These are phyloP conservation scores for Setipinna tenuifilis DNA, from an alignment of 2,797 vertebrate species.

Conservation along the genomic window DNA sequence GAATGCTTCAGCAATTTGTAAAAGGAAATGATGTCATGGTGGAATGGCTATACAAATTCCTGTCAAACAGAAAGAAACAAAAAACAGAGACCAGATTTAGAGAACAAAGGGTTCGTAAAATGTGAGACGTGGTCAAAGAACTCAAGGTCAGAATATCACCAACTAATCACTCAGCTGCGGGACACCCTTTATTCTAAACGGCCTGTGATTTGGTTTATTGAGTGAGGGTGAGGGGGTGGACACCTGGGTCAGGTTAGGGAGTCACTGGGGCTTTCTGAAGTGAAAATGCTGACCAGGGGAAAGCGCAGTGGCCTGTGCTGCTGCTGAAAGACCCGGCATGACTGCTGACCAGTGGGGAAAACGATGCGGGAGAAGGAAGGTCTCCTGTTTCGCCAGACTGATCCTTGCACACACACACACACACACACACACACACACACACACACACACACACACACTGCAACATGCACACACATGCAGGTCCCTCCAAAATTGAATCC, in stretches of 20 bases:
- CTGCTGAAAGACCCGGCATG: neutral
- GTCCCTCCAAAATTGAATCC: neutral
- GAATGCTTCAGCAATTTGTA: constrained; percentile 14
- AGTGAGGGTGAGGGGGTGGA: neutral
- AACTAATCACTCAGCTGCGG: neutral
- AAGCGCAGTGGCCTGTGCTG: neutral
- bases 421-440: too few relatives aligned
- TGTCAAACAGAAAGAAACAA: neutral
- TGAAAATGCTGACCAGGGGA: neutral
- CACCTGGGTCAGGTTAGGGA: constrained; percentile 10
- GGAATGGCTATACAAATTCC: constrained; percentile 16
- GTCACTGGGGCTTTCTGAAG: neutral
- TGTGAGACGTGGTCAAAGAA: neutral
- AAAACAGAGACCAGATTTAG: neutral
- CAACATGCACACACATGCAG: neutral
- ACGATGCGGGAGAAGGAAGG: constrained; percentile 25
- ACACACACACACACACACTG: neutral
- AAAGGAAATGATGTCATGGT: constrained; percentile 19
- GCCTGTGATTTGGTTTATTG: neutral
- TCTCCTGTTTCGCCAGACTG: neutral
- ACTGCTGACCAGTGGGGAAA: constrained; percentile 15
- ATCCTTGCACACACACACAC: neutral
- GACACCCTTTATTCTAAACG: neutral
- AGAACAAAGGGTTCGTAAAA: neutral
- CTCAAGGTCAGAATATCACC: neutral